Base-by-base conservation (phyloP, 35 echinoderm and acorn worm genomes). In the Heliocidaris tuberculata region DNA sequence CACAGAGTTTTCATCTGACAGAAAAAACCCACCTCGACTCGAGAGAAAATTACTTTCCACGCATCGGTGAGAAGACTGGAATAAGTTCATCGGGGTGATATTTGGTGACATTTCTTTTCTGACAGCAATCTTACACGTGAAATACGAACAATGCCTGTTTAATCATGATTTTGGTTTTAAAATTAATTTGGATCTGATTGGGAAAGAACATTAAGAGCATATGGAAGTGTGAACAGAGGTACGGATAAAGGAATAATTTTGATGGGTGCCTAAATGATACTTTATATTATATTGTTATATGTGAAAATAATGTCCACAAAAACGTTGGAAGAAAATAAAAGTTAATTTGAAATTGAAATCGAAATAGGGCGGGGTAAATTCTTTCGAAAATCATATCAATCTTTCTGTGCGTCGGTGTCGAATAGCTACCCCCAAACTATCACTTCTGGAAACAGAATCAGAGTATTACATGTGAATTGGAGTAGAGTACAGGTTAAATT, bases 1-100 rank as follows among this genome's bases (percentile, higher is more conserved):
- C 87, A 47, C 31, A 89, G 87, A 12, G 30, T 89, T 89, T 89
- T 89, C 15, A 47, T 89, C 47, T 48, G 87, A 15, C 87, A 48
- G 32, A 87, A 87, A 78, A 27, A 78, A 78, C n/a, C 0, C 35
- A n/a, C 35, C 65, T 89, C 29, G 87, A 89, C 87, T 89, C 47
- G 87, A 89, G 31, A 47, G 87, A 32, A 89, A 89, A 89, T 89
- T 89, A 47, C 31, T 89, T 89, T 89, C 32, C 21, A 89, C 87
- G 87, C 87, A 89, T 89, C 87, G 87, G 12, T 48, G 87, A 78
- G 5, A 78, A 78, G 19, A 78, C 65, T n/a, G 65, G 65, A 24
- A 78, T n/a, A 78, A 21, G 19, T 78, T 78, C 27, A 7, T 78
- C 21, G 65, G 65, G 27, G 27, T 78, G 27, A 24, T 78, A 78